Evolutionary conservation across 1,140 invertebrate species (phyloP), one percentile per base, ranked within the genome.

Genomic region (Drosophila quadrilineata): DNA sequence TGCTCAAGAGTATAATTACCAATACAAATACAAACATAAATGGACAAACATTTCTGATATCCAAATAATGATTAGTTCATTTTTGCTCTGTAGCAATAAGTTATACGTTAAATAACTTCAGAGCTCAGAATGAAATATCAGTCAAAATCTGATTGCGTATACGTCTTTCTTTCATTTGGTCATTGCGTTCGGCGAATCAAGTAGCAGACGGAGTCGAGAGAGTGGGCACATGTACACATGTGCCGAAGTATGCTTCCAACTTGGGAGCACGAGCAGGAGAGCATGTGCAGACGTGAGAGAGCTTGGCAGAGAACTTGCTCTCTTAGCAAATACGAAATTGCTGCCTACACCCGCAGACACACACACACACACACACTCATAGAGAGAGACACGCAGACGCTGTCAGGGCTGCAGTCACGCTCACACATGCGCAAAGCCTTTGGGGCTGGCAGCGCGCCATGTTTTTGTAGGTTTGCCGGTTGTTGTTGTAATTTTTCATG

Each of bases 381-480:
- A 24, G 3, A 24, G 24, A 4, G 29, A n/a, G n/a, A n/a, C n/a
- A n/a, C n/a, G n/a, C n/a, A n/a, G n/a, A n/a, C n/a, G n/a, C 6
- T 29, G 3, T n/a, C 10, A 53, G 31, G 17, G 36, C 53, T 49
- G 36, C 48, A 64, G 52, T 40, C 10, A 64, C 59, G 19, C 60
- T 46, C 52, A 64, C 53, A 65, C 62, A 65, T 65, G 62, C 62
- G 62, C 62, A 59, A 6, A 26, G 43, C 31, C 14, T 48, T 49
- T 36, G 53, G 12, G 21, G 8, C 29, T 40, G 62, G 56, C 54
- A 59, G 45, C 46, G 14, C 63, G 63, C 63, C 63, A 66, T 66
- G 40, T 59, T 66, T 65, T 50, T 63, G 24, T 63, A 64, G 26
- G 28, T 64, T 49, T 45, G 63, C 63, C 63, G 63, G 63, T 52